These are phyloP conservation scores for Oreotrochilus melanogaster DNA, from an alignment of 2,113 vertebrate species.

Conservation along the genomic window DNA sequence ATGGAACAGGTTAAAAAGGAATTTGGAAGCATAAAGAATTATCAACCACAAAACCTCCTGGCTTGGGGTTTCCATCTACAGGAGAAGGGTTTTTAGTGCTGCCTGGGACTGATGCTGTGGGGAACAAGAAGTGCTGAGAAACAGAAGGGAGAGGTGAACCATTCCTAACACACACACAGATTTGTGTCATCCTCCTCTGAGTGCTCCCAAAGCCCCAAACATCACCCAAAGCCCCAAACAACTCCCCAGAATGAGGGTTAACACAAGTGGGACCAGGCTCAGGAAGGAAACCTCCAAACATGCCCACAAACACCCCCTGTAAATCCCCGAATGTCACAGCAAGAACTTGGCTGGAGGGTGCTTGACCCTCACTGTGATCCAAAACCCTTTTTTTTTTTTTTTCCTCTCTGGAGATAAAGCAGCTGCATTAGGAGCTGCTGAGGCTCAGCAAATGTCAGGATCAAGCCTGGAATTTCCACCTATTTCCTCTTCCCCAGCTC, in stretches of 20 bases:
- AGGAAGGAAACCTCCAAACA: fast-evolving
- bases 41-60: background rate
- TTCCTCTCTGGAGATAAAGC: background rate
- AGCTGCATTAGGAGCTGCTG: background rate
- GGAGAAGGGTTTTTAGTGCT: fast-evolving
- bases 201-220: background rate
- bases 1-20: fast-evolving
- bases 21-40: background rate
- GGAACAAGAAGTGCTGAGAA: background rate
- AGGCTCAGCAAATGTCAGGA: background rate
- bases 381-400: background rate
- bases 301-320: fast-evolving
- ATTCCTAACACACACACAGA: fast-evolving
- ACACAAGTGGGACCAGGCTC: fast-evolving
- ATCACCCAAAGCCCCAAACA: fast-evolving
- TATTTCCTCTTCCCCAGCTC: fast-evolving
- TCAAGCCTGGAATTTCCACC: background rate
- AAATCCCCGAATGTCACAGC: fast-evolving
- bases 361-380: fast-evolving
- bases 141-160: background rate
- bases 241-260: fast-evolving
- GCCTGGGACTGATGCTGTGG: fast-evolving
- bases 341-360: background rate
- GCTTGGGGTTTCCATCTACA: fast-evolving
- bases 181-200: background rate